Conservation (phyloP, 2,888 invertebrate genomes). For the Ceramica pisi region DNA sequence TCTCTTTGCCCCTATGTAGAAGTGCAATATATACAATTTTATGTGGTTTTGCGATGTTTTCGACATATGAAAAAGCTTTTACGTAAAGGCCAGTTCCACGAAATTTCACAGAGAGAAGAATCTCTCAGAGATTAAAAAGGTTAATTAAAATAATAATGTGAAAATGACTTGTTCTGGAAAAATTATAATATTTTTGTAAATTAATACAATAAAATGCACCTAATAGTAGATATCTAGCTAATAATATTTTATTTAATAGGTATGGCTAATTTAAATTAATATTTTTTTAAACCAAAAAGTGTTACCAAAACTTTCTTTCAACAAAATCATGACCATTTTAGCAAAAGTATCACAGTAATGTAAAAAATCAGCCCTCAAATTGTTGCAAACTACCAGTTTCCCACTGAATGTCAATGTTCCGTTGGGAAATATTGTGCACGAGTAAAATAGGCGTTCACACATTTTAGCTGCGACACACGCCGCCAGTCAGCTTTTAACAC, state of each 20-base stretch:
- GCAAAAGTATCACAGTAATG: constrained; percentile 1
- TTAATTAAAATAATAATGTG: too few relatives aligned
- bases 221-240: too few relatives aligned
- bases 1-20: constrained; percentile 34
- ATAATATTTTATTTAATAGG: too few relatives aligned
- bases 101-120: neutral
- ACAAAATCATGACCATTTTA: neutral
- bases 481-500: constrained; percentile 52
- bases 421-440: constrained; percentile 50
- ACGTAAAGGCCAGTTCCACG: neutral
- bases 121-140: neutral
- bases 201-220: too few relatives aligned
- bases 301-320: neutral
- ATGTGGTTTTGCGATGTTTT: constrained; percentile 1
- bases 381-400: constrained; percentile 13
- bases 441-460: constrained; percentile 55
- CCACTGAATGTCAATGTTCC: constrained; percentile 47
- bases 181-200: too few relatives aligned
- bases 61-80: too few relatives aligned
- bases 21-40: constrained; percentile 22
- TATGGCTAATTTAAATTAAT: too few relatives aligned
- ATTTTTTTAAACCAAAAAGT: neutral
- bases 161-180: neutral
- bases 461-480: constrained; percentile 51
- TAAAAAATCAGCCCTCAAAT: constrained; percentile 32